Conservation (phyloP, 2,797 vertebrate genomes). For the Trichosurus vulpecula region DNA sequence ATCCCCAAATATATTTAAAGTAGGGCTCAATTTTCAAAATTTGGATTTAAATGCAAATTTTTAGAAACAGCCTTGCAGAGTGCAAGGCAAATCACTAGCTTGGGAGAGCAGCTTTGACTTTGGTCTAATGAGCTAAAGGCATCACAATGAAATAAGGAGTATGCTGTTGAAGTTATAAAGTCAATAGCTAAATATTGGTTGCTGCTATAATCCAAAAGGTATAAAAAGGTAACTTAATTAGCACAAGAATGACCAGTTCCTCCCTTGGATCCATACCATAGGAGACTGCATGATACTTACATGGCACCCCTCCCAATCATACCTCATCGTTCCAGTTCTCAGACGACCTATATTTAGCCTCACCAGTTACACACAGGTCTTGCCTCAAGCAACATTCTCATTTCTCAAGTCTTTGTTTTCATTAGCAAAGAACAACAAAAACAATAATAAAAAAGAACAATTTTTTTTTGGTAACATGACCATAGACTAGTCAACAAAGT, state of each 20-base stretch:
- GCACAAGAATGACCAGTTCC: constrained; percentile 49
- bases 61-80: constrained; percentile 27
- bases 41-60: not conserved
- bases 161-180: not conserved
- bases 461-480: not conserved
- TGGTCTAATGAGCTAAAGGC: not conserved
- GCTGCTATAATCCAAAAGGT: constrained; percentile 34
- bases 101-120: not conserved
- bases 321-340: constrained; percentile 45
- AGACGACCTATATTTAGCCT: constrained; percentile 69
- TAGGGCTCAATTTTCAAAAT: constrained; percentile 42
- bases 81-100: not conserved
- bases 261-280: constrained; percentile 7
- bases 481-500: fast-evolving
- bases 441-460: constrained; percentile 21
- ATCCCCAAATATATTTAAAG: constrained; percentile 33
- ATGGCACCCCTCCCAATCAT: constrained; percentile 33
- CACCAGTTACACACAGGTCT: not conserved
- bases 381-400: constrained; percentile 64
- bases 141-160: not conserved
- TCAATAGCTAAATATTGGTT: constrained; percentile 34
- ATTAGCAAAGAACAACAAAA: constrained; percentile 26
- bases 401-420: constrained; percentile 50
- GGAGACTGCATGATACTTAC: constrained; percentile 5
- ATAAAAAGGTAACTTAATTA: constrained; percentile 53